Conservation (phyloP, 2,888 invertebrate species). For the Hydraecia micacea region DNA sequence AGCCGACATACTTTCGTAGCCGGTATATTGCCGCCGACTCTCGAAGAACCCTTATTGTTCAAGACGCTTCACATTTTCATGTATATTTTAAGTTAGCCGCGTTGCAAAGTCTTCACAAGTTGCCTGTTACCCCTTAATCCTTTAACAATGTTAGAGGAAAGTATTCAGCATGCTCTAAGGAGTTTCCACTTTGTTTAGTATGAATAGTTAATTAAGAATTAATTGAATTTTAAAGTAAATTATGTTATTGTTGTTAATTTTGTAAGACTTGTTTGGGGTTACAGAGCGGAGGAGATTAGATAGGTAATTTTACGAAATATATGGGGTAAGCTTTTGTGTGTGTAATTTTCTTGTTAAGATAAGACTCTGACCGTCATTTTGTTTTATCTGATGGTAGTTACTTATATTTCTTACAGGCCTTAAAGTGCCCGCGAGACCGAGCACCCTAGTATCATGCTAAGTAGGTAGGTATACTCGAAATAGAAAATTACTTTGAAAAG, state of each 20-base stretch:
- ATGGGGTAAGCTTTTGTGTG: constrained; percentile 30
- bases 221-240: constrained; percentile 74
- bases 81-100: constrained; percentile 81
- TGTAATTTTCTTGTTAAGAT: constrained; percentile 35
- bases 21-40: constrained; percentile 71
- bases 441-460: not conserved
- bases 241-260: constrained; percentile 70
- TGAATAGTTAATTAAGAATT: constrained; percentile 82
- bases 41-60: constrained; percentile 77
- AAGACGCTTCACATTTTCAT: constrained; percentile 80
- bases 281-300: constrained; percentile 25
- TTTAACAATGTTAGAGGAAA: constrained; percentile 82
- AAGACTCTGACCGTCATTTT: not conserved
- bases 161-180: constrained; percentile 77
- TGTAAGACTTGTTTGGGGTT: constrained; percentile 58
- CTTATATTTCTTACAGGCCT: constrained; percentile 2
- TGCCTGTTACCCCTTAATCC: constrained; percentile 78
- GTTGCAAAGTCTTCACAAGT: constrained; percentile 74
- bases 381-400: constrained; percentile 10
- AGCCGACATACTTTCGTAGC: constrained; percentile 80
- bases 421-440: not conserved
- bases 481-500: constrained; percentile 5
- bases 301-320: constrained; percentile 46
- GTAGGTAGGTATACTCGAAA: not conserved
- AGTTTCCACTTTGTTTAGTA: constrained; percentile 77